Evolutionary conservation across 2,888 invertebrate species (phyloP), one percentile per base, ranked within the genome.

Genomic region (Penaeus monodon): DNA sequence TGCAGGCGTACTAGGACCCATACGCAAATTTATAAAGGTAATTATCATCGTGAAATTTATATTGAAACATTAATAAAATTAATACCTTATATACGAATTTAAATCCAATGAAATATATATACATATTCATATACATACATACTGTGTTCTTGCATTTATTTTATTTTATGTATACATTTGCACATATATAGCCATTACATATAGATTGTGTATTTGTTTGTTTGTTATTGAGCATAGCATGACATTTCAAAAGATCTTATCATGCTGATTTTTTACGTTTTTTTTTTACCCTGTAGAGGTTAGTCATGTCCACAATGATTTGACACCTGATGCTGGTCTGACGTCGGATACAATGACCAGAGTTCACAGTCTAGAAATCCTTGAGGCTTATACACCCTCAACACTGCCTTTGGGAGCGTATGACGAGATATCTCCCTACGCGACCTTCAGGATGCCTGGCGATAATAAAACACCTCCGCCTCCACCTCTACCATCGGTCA

Each of bases 401-500:
- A 88, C 87, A 2, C 65, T 88, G 22, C 84, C 84, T 17, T 63
- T 88, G 68, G 87, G 87, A 7, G 84, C 87, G 68, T 88, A 88
- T 27, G 87, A 83, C 14, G 87, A 88, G 80, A 88, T 88, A 74
- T 88, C 87, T 24, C 87, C 87, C 57, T 88, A 88, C 44, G 87
- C 87, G 66, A 88, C 87, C 66, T 88, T 88, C 80, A 88, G 87
- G 68, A 88, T 88, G 87, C 87, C 83, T 7, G 87, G 87, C 12
- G 84, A 88, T n/a, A 84, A 24, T 38, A 88, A 83, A n/a, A 88
- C 87, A 0, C 87, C 87, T 3, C 87, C 87, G 3, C 87, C 87
- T 49, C 87, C 87, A 2, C 87, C 87, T 22, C 68, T 88, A 0
- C 87, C 87, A 10, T 88, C 87, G 87, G 87, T 88, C 24, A 83